Evolutionary conservation across 1,140 invertebrate genomes (phyloP), one percentile per base, ranked within the genome.

Genomic region (Parapsyche elsis): DNA sequence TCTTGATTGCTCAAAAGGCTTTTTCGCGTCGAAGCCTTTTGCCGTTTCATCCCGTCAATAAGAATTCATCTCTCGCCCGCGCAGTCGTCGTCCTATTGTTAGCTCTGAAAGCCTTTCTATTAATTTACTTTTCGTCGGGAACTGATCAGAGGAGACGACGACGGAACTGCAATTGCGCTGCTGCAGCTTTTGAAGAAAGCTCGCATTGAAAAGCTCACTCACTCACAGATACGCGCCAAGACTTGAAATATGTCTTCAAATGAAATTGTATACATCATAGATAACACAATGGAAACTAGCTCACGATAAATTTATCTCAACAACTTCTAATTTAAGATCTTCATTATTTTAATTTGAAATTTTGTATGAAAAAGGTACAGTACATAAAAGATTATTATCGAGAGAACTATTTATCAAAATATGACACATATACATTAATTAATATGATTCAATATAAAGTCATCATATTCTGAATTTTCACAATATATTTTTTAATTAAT

Each of bases 1-100:
- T 73, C 71, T 73, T 73, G 71, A 73, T 73, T 73, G 71, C 45
- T 73, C 71, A 73, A 73, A 73, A 73, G 71, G 71, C 71, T 73
- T 73, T 46, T 49, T 73, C 38, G 21, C 64, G 9, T 30, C 19
- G 64, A 67, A 67, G 64, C 64, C 64, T 67, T 67, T 67, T 67
- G 64, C 64, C 64, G 64, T 67, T 67, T 67, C 64, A 67, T 67
- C 64, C 64, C 71, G 71, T 73, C 71, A 73, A 73, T 73, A 73
- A 73, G 71, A 49, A 73, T 49, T 73, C 45, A 49, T 73, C 71
- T 73, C 64, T 67, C 64, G 64, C 64, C 26, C 64, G 64, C 57
- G 7, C 19, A 23, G 2, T 24, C 64, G 24, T 9, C 57, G 64
- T 24, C 14, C 64, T 24, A 61, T 61, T 61, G 57, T 61, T 61